Evolutionary conservation across 2,113 vertebrate species (phyloP), one percentile per base, ranked within the genome.

Genomic region (Ariopsis seemanni): DNA sequence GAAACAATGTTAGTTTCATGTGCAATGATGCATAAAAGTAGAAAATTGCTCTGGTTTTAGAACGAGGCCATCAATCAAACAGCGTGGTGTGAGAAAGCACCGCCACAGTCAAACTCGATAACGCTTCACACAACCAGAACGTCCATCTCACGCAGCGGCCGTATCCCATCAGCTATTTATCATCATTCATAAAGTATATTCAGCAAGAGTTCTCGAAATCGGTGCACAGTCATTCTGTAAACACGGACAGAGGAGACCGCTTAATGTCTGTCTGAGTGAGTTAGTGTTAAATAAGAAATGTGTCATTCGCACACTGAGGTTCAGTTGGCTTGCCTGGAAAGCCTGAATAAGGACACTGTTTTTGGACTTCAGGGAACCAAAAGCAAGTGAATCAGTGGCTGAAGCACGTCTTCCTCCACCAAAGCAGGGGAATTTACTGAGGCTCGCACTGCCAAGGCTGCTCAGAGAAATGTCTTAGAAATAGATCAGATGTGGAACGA

Each of bases 301-400:
- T 75, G 71, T 77, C 72, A 55, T 75, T 83, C 12, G 53, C 80
- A 22, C 53, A 62, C 55, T 58, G 22, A 52, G 22, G 48, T 77
- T 77, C 48, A 78, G 50, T 27, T 25, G 48, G n/a, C 25, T 78
- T 27, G 50, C 50, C 75, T 78, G 75, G 75, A 78, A 78, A 78
- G n/a, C 22, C 75, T 78, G 75, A 78, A 78, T 78, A 78, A 86
- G 52, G 62, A 22, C 42, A 22, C 81, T 67, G 65, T 88, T 88
- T 88, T 88, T 58, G 62, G 50, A 77, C 82, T 84, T 87, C 69
- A 30, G 57, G 81, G 81, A 87, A 83, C 71, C 25, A 34, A 34
- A 72, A 72, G 86, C 11, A 7, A 72, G 69, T 79, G 83, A 85
- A 81, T 85, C 87, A 85, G 83, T n/a, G 55, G 9, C 27, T 72